phyloP scores from a whole-genome alignment of 2,113 vertebrate genomes.

The Rattus rattus region DNA sequence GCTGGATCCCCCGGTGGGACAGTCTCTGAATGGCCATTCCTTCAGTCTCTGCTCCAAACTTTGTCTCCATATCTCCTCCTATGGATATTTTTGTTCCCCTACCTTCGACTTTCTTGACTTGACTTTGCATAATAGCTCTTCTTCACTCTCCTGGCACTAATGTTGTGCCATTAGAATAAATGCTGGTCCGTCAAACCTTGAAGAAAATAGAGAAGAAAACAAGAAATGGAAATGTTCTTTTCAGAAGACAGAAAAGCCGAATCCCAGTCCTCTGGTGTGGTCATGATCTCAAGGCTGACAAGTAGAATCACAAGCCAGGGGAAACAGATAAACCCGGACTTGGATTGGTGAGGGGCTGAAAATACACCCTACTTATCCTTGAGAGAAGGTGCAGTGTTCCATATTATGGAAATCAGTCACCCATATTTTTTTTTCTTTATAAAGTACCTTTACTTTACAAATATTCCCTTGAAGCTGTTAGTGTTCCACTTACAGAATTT shows the following conservation, averaged over 20 bases:
- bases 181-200: background rate
- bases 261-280: background rate
- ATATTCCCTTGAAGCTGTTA: background rate
- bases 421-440: background rate
- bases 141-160: too few species aligned
- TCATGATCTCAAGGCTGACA: background rate
- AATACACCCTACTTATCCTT: background rate
- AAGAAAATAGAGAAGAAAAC: background rate
- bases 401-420: slow-evolving; percentile 26
- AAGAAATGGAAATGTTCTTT: background rate
- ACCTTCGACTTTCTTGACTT: background rate
- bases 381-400: background rate
- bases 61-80: too few species aligned
- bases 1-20: too few species aligned
- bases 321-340: background rate
- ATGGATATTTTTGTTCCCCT: too few species aligned
- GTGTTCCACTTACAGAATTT: background rate
- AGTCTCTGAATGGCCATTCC: too few species aligned
- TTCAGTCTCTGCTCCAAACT: too few species aligned
- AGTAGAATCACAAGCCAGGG: background rate
- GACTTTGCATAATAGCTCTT: background rate
- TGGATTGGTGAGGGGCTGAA: background rate
- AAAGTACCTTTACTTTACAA: background rate
- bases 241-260: background rate
- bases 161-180: background rate